phyloP scores from a whole-genome alignment of 2,113 vertebrate species.

The Procavia capensis region DNA sequence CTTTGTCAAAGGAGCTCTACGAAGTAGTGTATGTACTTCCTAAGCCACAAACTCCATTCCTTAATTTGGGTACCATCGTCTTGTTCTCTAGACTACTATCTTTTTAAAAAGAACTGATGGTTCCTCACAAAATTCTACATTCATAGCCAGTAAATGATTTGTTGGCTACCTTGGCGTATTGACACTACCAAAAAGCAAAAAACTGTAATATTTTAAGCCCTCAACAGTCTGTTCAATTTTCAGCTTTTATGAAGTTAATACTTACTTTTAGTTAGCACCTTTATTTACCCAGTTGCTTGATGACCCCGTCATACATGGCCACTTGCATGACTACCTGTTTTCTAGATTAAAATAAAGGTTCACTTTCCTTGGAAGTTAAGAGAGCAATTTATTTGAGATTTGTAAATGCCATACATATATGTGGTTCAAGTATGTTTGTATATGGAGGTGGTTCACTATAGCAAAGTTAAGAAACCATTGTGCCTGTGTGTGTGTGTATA shows the following conservation, averaged over 20 bases:
- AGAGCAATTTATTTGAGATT: neutral
- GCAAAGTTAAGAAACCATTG: neutral
- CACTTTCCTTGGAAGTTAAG: neutral
- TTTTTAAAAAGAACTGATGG: neutral
- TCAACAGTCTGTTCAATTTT: neutral
- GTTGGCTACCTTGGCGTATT: neutral
- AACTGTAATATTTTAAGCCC: neutral
- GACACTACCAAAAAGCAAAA: neutral
- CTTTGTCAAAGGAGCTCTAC: neutral
- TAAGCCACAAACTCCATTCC: neutral
- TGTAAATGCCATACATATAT: neutral
- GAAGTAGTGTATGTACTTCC: neutral
- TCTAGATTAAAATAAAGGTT: neutral
- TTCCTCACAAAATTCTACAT: neutral
- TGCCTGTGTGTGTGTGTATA: neutral
- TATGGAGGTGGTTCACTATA: neutral
- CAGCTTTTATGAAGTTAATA: neutral
- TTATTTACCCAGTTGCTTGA: neutral
- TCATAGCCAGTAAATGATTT: neutral
- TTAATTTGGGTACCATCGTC: neutral
- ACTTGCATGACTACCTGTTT: neutral
- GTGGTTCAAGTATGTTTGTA: neutral
- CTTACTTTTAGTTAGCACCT: neutral
- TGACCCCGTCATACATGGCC: neutral
- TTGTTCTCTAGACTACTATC: neutral